Evolutionary conservation across 2,888 invertebrate species (phyloP).

Genomic region (Acanthosepion lycidas): DNA sequence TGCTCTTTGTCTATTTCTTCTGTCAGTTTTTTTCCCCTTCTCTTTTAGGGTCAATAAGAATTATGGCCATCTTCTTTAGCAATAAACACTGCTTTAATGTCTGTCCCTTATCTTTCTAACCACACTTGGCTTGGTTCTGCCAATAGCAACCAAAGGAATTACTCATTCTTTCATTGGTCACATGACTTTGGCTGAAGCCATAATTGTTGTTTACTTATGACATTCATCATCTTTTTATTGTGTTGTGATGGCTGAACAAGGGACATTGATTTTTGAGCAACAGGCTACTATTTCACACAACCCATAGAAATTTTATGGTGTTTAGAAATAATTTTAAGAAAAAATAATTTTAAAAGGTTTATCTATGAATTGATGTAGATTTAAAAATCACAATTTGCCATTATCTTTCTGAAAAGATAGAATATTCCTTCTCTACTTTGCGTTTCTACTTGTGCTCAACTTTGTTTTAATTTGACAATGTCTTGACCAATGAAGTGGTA

Average conservation of each 20-base stretch:
- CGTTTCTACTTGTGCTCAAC: no score
- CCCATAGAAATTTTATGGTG: no score
- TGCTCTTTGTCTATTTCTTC: no score
- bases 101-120: not conserved
- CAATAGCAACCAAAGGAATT: not conserved
- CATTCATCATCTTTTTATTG: not conserved
- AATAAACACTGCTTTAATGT: not conserved
- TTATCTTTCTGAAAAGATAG: no score
- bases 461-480: no score
- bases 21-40: no score
- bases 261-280: not conserved
- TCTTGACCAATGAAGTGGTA: no score
- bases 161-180: not conserved
- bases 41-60: not conserved
- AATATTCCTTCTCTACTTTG: no score
- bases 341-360: no score
- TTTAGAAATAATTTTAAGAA: no score
- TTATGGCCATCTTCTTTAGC: not conserved
- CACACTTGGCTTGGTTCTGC: not conserved
- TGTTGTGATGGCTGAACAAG: not conserved
- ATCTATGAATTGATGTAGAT: no score
- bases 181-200: not conserved
- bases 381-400: no score
- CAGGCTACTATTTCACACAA: not conserved
- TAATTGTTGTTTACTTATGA: not conserved